phyloP scores from a whole-genome alignment of 2,797 vertebrate genomes.

The Enteromius mattozi region DNA sequence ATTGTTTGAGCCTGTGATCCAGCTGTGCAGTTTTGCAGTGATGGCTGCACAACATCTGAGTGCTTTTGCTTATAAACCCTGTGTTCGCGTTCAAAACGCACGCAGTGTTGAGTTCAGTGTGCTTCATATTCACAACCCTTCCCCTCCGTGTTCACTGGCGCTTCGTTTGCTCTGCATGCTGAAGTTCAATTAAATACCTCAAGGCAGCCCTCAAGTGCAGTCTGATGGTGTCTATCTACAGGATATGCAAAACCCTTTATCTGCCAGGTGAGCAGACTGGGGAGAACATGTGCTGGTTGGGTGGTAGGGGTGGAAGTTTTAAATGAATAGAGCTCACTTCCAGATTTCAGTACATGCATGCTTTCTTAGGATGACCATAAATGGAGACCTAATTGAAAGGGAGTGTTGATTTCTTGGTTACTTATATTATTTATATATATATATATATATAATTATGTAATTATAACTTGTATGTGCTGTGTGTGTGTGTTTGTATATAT shows the following conservation, averaged over 20 bases:
- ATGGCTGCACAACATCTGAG: not conserved
- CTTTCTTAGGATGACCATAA: no score
- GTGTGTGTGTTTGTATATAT: no score
- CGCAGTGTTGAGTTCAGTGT: constrained; percentile 12
- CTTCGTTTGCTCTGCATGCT: constrained; percentile 16
- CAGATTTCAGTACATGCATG: not conserved
- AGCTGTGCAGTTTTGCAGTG: constrained; percentile 8
- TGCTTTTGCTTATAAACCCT: not conserved
- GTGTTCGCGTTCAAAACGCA: not conserved
- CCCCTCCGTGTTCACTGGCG: not conserved
- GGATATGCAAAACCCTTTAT: not conserved
- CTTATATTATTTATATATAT: no score
- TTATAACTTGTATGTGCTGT: no score
- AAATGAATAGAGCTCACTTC: not conserved
- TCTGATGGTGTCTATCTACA: not conserved
- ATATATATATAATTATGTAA: no score
- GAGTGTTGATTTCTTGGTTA: not conserved
- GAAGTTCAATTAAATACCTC: constrained; percentile 12
- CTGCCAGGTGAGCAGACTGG: not conserved
- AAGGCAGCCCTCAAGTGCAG: constrained; percentile 11
- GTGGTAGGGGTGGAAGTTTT: not conserved
- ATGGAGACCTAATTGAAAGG: not conserved
- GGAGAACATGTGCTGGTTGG: not conserved
- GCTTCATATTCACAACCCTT: not conserved
- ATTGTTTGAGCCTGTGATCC: not conserved